phyloP scores from a whole-genome alignment of 1,140 invertebrate genomes.

The Procambarus clarkii region DNA sequence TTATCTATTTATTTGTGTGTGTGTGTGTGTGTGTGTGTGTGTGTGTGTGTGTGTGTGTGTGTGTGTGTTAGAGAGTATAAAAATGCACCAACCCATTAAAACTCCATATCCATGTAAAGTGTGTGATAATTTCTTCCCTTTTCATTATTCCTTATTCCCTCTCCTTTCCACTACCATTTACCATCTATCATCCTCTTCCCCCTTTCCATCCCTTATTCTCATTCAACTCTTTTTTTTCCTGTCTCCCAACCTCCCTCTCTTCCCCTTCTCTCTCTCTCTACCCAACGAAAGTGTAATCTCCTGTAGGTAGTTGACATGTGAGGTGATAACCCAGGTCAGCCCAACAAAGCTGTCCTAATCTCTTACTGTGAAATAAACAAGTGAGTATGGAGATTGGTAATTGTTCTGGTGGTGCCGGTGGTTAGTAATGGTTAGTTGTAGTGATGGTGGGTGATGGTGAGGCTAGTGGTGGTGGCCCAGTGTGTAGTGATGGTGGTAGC shows the following conservation, averaged over 20 bases:
- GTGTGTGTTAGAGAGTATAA: too few relatives aligned
- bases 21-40: too few relatives aligned
- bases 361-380: slow-evolving; percentile 27
- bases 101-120: too few relatives aligned
- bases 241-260: slow-evolving; percentile 20
- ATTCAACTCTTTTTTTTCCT: slow-evolving; percentile 7
- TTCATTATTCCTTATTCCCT: background rate
- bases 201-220: background rate
- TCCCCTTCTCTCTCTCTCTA: background rate
- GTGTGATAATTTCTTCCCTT: background rate
- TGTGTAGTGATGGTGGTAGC: too few relatives aligned
- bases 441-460: too few relatives aligned
- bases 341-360: slow-evolving; percentile 33
- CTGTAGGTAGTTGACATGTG: background rate
- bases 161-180: background rate
- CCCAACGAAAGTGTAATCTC: background rate
- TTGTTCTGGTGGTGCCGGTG: too few relatives aligned
- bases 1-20: too few relatives aligned
- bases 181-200: background rate
- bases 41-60: too few relatives aligned
- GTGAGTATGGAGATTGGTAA: background rate
- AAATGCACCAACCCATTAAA: too few relatives aligned
- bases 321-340: slow-evolving; percentile 25
- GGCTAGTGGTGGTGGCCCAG: too few relatives aligned
- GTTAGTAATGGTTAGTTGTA: too few relatives aligned